These are phyloP conservation scores for Crypturellus tataupa DNA, from an alignment of 2,797 vertebrate genomes.

Conservation along the genomic window DNA sequence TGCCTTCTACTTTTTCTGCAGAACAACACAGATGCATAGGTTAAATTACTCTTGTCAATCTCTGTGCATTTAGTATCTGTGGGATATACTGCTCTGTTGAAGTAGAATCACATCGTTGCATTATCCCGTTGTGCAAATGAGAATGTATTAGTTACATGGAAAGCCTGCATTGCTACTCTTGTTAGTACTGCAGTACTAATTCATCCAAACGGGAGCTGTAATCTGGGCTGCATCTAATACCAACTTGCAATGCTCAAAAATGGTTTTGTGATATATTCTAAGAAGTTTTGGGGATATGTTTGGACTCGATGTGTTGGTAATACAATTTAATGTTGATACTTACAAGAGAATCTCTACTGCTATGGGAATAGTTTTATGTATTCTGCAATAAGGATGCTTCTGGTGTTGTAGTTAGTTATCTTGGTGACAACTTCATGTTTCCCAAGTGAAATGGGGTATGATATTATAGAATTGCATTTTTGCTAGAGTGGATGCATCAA, in stretches of 20 bases:
- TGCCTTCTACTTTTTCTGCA: fast-evolving
- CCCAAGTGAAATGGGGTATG: neutral
- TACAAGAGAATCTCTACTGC: neutral
- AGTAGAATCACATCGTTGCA: neutral
- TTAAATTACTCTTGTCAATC: neutral
- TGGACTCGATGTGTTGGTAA: neutral
- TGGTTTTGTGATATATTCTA: neutral
- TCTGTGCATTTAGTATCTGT: neutral
- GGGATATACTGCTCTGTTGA: neutral
- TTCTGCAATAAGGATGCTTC: neutral
- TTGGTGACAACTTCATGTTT: neutral
- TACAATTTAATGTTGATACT: neutral
- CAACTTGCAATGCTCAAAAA: neutral
- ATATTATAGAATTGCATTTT: neutral
- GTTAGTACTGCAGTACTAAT: neutral
- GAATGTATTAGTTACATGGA: fast-evolving
- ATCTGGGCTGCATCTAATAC: neutral
- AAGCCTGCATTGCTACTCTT: neutral
- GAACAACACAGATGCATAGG: neutral
- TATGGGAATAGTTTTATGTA: neutral
- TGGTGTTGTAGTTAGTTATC: neutral
- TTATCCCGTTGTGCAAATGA: neutral
- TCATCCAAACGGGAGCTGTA: neutral
- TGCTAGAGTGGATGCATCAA: neutral
- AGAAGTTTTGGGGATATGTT: neutral